Evolutionary conservation across 1,140 invertebrate species (phyloP), one percentile per base, ranked within the genome.

Genomic region (Tetragnatha versicolor): DNA sequence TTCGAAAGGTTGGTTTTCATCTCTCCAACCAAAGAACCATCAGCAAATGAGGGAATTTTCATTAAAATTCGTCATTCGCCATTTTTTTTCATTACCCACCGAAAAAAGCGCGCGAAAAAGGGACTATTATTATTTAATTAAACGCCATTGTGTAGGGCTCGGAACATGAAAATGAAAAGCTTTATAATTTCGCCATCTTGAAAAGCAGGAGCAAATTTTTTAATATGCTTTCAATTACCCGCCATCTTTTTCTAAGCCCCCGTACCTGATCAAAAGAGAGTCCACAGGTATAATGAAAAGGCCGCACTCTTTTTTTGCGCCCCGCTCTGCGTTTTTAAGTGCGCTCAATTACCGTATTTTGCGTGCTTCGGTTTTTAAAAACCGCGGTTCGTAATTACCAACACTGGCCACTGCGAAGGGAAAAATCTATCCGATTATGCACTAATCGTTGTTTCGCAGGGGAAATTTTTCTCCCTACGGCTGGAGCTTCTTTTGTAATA

Each of bases 281-380:
- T 20, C 27, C 29, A 2, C 29, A 33, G 20, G 55, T 58, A n/a
- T n/a, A 58, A 58, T 58, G 55, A 58, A 58, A 58, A 33, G 31
- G 55, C n/a, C n/a, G 29, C 17, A 58, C 55, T 33, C 31, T 14
- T 55, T 58, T 55, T 58, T 31, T 31, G 27, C 29, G 25, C 9
- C 6, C 14, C 20, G 29, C 37, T 63, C 27, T 42, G 25, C 42
- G 27, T 66, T 49, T 47, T 29, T 66, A 66, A 66, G 42, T 49
- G 42, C 42, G 33, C 14, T 4, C 63, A 66, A 66, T 66, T 66
- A 66, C 63, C 63, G 27, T 49, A 66, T 66, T 65, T 66, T 66
- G 63, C 33, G 39, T 31, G 33, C 20, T 63, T 33, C 42, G 27
- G 63, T 9, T n/a, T 9, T 7, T n/a, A 65, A 65, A 42, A 65